Conservation (phyloP, 2,113 vertebrate species). For the Piprites chloris region DNA sequence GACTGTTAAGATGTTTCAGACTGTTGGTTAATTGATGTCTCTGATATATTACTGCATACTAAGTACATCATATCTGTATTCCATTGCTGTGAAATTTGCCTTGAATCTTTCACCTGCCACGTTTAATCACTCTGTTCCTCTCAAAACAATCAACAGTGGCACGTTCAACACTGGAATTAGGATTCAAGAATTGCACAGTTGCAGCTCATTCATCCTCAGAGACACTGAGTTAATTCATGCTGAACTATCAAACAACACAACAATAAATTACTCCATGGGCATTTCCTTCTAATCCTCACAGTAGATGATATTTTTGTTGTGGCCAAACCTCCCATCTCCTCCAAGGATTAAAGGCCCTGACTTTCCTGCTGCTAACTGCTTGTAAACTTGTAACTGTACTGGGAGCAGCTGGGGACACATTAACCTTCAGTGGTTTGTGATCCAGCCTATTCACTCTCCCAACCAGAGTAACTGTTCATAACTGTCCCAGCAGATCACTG, state of each 20-base stretch:
- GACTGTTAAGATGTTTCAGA: not conserved
- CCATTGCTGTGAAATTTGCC: not conserved
- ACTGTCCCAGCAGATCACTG: accelerated
- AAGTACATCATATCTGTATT: not conserved
- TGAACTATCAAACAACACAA: not conserved
- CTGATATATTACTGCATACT: not conserved
- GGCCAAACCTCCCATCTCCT: not conserved
- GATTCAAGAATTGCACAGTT: not conserved
- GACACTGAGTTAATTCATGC: not conserved
- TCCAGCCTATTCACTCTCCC: not conserved
- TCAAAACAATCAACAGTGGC: not conserved
- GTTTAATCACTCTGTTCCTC: not conserved
- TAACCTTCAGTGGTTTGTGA: not conserved
- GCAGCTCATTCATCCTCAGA: not conserved
- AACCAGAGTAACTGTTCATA: not conserved
- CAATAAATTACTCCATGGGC: not conserved
- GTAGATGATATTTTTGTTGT: not conserved
- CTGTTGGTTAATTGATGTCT: not conserved
- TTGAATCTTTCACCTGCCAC: not conserved
- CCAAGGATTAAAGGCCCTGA: not conserved
- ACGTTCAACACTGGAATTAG: not conserved
- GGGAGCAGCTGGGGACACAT: not conserved
- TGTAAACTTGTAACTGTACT: not conserved
- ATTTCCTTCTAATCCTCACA: not conserved
- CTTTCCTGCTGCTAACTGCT: not conserved